Base-by-base conservation (phyloP, 2,113 vertebrate genomes). In the Caranx ignobilis region DNA sequence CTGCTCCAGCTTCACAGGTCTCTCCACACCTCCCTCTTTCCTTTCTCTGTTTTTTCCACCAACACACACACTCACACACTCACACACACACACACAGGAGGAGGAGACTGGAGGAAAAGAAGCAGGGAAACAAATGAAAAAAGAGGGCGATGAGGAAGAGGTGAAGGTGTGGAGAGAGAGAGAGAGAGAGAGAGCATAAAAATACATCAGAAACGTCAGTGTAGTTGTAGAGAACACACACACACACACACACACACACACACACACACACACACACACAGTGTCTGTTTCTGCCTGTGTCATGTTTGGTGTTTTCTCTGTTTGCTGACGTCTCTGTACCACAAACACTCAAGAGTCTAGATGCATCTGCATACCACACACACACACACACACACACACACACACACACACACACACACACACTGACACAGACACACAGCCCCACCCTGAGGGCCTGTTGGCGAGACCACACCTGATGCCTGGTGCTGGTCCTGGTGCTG, bases 391-490 rank as follows among this genome's bases (percentile, higher is more conserved):
- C 47, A 68, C 16, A 45, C 31, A 67, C 34, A 31, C 59, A 21
- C 16, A 41, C 71, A 77, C n/a, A n/a, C 81, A 76, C 75, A 75
- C 71, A 84, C 77, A 73, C 41, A 37, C 75, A 73, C 34, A 6
- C 50, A 9, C 47, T n/a, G n/a, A 68, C 16, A 45, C 31, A 67
- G n/a, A 31, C 59, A 21, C 16, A 41, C 71, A 77, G 26, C 26
- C 68, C 57, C 50, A 71, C 74, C 82, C 88, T 0, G 11, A 66
- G 77, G 87, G 72, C 77, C 77, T 55, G 70, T 87, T 84, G 85
- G 84, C 56, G 56, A 88, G 79, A 89, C 77, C 57, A 72, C 88
- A 83, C 80, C 86, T 81, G 84, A 90, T 87, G 82, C 80, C 72
- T 26, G 26, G 26, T 26, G 26, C 26, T 65, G 0, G 9, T 73